phyloP scores from a whole-genome alignment of 2,888 invertebrate genomes.

The Rhagium mordax region DNA sequence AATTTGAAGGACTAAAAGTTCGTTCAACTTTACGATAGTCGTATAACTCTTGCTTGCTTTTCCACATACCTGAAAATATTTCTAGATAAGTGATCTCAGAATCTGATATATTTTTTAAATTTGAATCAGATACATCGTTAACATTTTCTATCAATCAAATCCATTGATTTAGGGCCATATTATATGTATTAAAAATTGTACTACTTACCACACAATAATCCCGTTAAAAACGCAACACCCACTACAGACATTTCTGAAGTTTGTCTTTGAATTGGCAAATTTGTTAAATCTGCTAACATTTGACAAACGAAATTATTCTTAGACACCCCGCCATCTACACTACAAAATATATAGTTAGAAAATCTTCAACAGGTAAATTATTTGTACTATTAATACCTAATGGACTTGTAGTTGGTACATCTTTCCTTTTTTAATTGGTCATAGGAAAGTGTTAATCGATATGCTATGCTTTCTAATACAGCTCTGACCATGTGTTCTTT shows the following conservation, averaged over 20 bases:
- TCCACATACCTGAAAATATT: slow-evolving; percentile 56
- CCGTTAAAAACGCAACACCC: slow-evolving; percentile 91
- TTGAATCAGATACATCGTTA: no score
- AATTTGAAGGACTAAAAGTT: slow-evolving; percentile 73
- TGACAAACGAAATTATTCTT: slow-evolving; percentile 94
- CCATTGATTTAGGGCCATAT: no score
- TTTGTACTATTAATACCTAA: no score
- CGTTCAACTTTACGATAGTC: slow-evolving; percentile 75
- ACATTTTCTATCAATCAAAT: no score
- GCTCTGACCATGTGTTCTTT: slow-evolving; percentile 88
- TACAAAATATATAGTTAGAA: slow-evolving; percentile 72
- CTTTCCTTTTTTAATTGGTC: slow-evolving; percentile 80
- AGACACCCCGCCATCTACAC: slow-evolving; percentile 97
- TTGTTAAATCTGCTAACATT: slow-evolving; percentile 87
- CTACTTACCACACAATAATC: slow-evolving; percentile 79
- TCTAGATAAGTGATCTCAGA: slow-evolving; percentile 33
- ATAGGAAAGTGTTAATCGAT: slow-evolving; percentile 85
- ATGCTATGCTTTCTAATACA: slow-evolving; percentile 88
- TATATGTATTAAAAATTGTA: no score
- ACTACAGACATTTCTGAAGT: slow-evolving; percentile 87
- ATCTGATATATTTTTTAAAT: no score
- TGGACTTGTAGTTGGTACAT: slow-evolving; percentile 73
- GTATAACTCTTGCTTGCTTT: slow-evolving; percentile 76
- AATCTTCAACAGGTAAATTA: no score
- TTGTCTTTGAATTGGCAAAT: slow-evolving; percentile 80